Conservation (phyloP, 2,797 vertebrate genomes). For the Sebastiscus albofasciatus region DNA sequence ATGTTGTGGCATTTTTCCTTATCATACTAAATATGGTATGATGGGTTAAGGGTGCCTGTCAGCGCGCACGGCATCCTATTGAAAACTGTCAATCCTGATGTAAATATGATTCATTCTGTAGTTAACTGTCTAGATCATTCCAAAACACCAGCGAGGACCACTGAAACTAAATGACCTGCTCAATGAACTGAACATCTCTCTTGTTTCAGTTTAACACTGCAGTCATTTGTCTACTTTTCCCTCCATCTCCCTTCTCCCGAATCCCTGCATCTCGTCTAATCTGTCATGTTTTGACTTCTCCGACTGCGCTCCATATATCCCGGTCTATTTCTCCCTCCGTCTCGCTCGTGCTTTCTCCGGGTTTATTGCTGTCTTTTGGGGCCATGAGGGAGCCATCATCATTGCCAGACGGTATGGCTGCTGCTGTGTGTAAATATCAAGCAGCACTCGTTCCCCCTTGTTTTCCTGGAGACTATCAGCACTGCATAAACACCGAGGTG, state of each 20-base stretch:
- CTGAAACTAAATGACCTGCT: background rate
- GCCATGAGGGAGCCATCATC: conserved; percentile 75
- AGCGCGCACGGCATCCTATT: background rate
- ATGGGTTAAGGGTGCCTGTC: background rate
- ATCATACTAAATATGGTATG: too few relatives aligned
- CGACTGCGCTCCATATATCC: conserved; percentile 23
- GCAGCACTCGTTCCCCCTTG: conserved; percentile 42
- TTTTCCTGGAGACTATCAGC: conserved; percentile 69
- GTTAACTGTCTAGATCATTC: background rate
- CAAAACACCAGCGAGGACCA: background rate
- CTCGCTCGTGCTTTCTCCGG: conserved; percentile 25
- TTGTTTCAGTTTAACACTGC: conserved; percentile 1
- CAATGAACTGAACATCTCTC: background rate
- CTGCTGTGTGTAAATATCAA: conserved; percentile 82
- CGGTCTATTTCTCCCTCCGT: conserved; percentile 48
- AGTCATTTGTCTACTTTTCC: conserved; percentile 12
- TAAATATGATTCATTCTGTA: background rate
- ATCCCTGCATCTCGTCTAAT: conserved; percentile 30
- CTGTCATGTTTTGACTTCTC: conserved; percentile 45
- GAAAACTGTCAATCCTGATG: background rate
- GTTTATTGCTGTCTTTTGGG: conserved; percentile 72
- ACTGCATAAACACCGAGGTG: conserved; percentile 70
- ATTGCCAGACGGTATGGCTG: conserved; percentile 67
- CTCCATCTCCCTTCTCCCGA: background rate
- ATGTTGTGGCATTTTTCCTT: too few relatives aligned